Conservation (phyloP, 2,113 vertebrate species). For the Ptychochromis oligacanthus region DNA sequence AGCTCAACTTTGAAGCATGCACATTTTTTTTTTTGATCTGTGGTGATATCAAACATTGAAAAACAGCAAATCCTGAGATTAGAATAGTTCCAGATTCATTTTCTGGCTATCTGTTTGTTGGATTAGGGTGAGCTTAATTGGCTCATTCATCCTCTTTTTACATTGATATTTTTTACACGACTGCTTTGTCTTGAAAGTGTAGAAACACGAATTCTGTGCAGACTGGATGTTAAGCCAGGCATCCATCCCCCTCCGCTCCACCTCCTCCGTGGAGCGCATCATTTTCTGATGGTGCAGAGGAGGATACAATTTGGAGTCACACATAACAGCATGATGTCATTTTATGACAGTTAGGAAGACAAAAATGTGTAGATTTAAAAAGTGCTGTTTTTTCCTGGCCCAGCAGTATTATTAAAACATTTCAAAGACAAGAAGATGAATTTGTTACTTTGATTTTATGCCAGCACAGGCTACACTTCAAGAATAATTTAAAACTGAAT, state of each 20-base stretch:
- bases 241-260: constrained; percentile 9
- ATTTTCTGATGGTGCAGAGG: constrained; percentile 54
- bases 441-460: background rate
- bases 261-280: constrained; percentile 15
- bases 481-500: background rate
- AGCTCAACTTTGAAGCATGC: background rate
- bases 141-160: background rate
- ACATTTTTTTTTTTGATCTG: background rate
- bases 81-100: background rate
- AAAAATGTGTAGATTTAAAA: constrained; percentile 1
- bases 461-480: background rate
- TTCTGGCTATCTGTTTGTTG: background rate
- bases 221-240: constrained; percentile 9
- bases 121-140: background rate
- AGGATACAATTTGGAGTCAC: constrained; percentile 35
- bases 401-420: background rate
- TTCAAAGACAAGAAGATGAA: background rate
- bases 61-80: background rate
- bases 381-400: background rate
- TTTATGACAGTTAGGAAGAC: background rate
- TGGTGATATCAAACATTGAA: background rate
- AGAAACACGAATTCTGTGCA: constrained; percentile 1
- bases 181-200: background rate
- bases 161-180: background rate
- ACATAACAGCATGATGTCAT: constrained; percentile 24